Percentiles rank a stretch among this genome's conserved stretches.
Conservation (phyloP, 2,797 vertebrate species). For the Enteromius trimaculatus region DNA sequence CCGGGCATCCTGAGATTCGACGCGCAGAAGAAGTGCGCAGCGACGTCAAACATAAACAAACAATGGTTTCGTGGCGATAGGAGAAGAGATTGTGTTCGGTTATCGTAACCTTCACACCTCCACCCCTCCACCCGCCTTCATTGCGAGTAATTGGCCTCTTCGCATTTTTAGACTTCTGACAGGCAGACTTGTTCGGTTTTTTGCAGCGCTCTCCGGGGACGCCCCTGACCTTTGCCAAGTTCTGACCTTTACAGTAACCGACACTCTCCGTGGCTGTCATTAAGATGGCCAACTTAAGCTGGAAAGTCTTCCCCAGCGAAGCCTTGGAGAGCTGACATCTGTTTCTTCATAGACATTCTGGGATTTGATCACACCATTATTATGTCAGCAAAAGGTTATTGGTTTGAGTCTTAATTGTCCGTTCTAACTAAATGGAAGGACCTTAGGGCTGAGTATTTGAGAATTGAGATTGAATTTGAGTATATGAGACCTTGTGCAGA, state of each 20-base stretch:
- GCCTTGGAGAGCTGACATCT: slow-evolving; percentile 44
- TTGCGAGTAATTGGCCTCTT: slow-evolving; percentile 35
- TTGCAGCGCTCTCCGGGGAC: slow-evolving; percentile 19
- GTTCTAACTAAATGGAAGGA: slow-evolving; percentile 39
- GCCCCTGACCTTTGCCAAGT: slow-evolving; percentile 31
- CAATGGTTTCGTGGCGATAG: slow-evolving; percentile 42
- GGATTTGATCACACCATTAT: slow-evolving; percentile 48
- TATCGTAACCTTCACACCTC: slow-evolving; percentile 57
- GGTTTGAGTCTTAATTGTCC: slow-evolving; percentile 46
- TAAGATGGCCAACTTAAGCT: slow-evolving; percentile 9
- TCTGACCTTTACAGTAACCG: slow-evolving; percentile 33
- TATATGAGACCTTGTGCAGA: slow-evolving; percentile 37
- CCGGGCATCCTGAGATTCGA: slow-evolving; percentile 50
- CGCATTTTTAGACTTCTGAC: slow-evolving; percentile 22
- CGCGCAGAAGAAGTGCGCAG: slow-evolving; percentile 42
- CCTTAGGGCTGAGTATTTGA: slow-evolving; percentile 37
- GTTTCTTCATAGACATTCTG: slow-evolving; percentile 40
- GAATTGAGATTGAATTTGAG: no score
- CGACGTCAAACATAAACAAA: slow-evolving; percentile 59
- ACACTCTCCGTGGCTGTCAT: slow-evolving; percentile 14
- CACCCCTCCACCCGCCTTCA: slow-evolving; percentile 30
- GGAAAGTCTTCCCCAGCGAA: slow-evolving; percentile 30
- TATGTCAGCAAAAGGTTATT: slow-evolving; percentile 39
- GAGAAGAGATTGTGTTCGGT: slow-evolving; percentile 42
- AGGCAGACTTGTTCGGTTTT: slow-evolving; percentile 4